Conservation (phyloP, 2,797 vertebrate species). For the Microchirus variegatus region DNA sequence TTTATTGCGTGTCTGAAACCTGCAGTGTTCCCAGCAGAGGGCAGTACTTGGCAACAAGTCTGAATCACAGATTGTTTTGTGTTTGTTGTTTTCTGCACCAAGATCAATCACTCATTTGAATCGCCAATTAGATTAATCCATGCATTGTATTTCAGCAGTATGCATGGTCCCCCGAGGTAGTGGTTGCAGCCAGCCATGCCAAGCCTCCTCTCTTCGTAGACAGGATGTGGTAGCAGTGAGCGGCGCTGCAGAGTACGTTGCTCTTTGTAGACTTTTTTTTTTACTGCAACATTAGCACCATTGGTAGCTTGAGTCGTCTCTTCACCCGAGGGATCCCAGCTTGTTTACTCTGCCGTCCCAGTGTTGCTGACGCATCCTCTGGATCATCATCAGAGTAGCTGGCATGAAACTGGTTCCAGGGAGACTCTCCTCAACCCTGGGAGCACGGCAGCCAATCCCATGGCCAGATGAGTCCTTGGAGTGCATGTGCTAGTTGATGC, state of each 20-base stretch:
- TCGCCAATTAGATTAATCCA: neutral
- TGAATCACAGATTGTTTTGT: no score
- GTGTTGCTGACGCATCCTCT: conserved; percentile 70
- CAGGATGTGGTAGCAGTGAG: neutral
- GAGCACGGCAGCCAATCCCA: conserved; percentile 62
- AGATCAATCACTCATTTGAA: conserved; percentile 30
- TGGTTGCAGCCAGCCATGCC: conserved; percentile 1
- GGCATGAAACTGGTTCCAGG: conserved; percentile 41
- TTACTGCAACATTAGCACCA: conserved; percentile 41
- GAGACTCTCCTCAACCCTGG: conserved; percentile 50
- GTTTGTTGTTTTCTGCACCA: conserved; percentile 13
- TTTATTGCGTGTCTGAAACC: no score
- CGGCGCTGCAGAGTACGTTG: conserved; percentile 8
- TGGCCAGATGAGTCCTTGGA: conserved; percentile 43
- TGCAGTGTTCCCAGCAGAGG: conserved; percentile 60
- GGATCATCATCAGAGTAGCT: conserved; percentile 60
- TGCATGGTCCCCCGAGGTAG: neutral
- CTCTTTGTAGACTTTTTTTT: conserved; percentile 24
- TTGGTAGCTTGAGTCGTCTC: conserved; percentile 29
- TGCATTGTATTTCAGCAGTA: neutral
- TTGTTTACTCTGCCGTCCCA: conserved; percentile 74
- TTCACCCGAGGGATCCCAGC: conserved; percentile 55
- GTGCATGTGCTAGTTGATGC: conserved; percentile 59
- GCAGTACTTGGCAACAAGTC: conserved; percentile 39
- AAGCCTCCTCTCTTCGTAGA: neutral